phyloP scores from a whole-genome alignment of 2,113 vertebrate genomes.

The Microcebus ravelobensis region DNA sequence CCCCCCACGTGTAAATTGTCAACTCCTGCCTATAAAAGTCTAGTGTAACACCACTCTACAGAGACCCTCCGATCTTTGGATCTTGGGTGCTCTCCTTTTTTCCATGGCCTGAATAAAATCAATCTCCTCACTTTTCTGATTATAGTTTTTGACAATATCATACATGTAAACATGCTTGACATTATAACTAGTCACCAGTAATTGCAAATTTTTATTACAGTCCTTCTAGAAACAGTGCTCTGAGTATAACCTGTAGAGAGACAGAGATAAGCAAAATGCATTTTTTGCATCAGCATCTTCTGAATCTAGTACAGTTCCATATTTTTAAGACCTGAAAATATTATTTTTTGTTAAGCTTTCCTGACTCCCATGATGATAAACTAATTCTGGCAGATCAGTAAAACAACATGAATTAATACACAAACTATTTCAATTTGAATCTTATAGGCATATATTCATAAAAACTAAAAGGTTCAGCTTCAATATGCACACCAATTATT shows the following conservation, averaged over 20 bases:
- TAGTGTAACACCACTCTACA: not conserved
- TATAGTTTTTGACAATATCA: constrained; percentile 2
- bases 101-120: not conserved
- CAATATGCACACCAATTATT: not conserved
- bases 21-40: not conserved
- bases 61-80: not conserved
- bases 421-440: not conserved
- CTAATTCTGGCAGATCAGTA: not conserved
- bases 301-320: not conserved
- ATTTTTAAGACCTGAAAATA: not conserved
- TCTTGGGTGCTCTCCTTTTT: not conserved
- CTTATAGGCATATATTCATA: not conserved
- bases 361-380: not conserved
- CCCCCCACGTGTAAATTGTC: not conserved
- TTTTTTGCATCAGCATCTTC: not conserved
- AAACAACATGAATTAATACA: not conserved
- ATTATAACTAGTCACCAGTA: not conserved
- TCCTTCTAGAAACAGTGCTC: not conserved
- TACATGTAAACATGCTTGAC: not conserved
- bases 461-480: constrained; percentile 2
- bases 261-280: not conserved
- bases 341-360: constrained; percentile 47
- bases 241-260: not conserved
- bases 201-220: not conserved
- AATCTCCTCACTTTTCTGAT: not conserved